phyloP scores from a whole-genome alignment of 2,113 vertebrate species.

The Hypanus sabinus region DNA sequence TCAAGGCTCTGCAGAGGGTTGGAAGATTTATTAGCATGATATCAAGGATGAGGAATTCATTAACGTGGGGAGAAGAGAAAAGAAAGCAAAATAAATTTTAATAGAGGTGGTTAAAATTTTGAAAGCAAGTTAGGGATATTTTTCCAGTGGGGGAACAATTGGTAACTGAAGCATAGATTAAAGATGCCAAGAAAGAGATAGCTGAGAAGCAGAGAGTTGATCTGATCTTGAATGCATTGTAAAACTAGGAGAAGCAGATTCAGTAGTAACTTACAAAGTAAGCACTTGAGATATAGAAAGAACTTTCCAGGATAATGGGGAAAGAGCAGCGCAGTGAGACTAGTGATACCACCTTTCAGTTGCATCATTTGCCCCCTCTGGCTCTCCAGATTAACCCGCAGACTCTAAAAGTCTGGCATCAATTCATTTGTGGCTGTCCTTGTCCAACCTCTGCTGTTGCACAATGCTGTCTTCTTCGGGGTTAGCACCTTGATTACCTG shows the following conservation, averaged over 20 bases:
- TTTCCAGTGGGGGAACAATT: background rate
- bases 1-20: too few relatives aligned
- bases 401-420: background rate
- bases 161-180: background rate
- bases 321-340: background rate
- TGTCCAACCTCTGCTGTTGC: too few relatives aligned
- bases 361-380: background rate
- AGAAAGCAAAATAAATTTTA: background rate
- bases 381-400: background rate
- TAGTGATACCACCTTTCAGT: background rate
- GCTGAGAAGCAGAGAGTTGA: background rate
- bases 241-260: background rate
- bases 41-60: too few relatives aligned
- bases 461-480: background rate
- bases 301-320: background rate
- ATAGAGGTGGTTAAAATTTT: background rate
- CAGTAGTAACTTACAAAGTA: background rate
- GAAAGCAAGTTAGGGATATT: background rate
- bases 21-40: too few relatives aligned
- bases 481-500: conserved; percentile 62
- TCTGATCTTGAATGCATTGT: background rate
- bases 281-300: background rate
- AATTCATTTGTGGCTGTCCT: background rate
- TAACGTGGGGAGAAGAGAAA: background rate
- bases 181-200: background rate